Evolutionary conservation across 2,113 vertebrate species (phyloP), one percentile per base, ranked within the genome.

Genomic region (Anarhynchus alexandrinus): DNA sequence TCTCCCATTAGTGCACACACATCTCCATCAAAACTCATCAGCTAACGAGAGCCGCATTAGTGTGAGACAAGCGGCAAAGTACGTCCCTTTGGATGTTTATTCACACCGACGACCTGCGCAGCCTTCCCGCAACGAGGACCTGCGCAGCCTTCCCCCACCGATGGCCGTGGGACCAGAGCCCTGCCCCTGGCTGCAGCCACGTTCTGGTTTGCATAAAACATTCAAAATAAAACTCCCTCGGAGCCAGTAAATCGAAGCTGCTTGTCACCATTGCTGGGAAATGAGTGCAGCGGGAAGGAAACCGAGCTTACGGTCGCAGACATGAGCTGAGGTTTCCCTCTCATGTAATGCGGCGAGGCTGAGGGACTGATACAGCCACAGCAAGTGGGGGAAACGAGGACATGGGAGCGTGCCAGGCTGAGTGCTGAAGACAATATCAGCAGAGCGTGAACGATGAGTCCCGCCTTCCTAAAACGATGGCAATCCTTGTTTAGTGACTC

Each of bases 301-400:
- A 85, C 58, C 2, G 15, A 92, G 86, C 6, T 9, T 52, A 86
- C 1, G 3, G 88, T 78, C 10, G 0, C 83, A 77, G 88, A 18
- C 51, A 13, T 13, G 91, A 88, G 89, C 91, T 94, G 95, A 95
- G 91, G 93, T 95, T 97, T 95, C 78, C 77, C 58, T 87, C 80
- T 73, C 95, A 11, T 55, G 70, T 80, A 34, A 8, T 70, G 88
- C 11, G 77, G 88, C 0, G 9, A 92, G 77, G 49, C 0, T 72
- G 94, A 82, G 91, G 69, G 69, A 78, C 92, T 40, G 83, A 71
- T 65, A 34, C 42, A 86, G 94, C 76, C 96, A 34, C 81, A 93
- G 87, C 45, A n/a, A 79, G 40, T 1, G 45, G 72, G 87, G 89
- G 61, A 88, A 93, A 27, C 1, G 5, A 93, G 90, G 82, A 91